Evolutionary conservation across 2,797 vertebrate genomes (phyloP).

Genomic region (Hirundo rustica): DNA sequence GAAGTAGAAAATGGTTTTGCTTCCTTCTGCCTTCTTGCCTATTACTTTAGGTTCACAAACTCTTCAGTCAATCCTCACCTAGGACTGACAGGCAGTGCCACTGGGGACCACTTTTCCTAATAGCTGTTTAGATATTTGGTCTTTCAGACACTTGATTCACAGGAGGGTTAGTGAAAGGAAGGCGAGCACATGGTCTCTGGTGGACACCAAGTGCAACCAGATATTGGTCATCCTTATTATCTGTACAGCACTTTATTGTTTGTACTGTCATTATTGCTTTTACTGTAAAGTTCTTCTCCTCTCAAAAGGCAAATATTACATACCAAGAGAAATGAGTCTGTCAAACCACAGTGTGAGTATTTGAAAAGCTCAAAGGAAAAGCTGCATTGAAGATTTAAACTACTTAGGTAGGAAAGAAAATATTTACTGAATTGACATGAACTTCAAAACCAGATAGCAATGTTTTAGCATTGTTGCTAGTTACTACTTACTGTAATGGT

Average conservation of each 20-base stretch:
- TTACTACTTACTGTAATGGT: not conserved
- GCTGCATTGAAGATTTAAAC: not conserved
- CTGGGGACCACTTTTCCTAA: not conserved
- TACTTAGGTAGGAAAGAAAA: not conserved
- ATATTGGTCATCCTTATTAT: not conserved
- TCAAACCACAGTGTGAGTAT: not conserved
- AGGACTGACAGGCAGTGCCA: not conserved
- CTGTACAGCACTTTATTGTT: not conserved
- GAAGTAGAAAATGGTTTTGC: not conserved
- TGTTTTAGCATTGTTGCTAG: not conserved
- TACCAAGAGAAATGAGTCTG: not conserved
- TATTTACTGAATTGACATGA: not conserved
- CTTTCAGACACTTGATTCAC: not conserved
- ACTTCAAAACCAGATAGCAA: not conserved
- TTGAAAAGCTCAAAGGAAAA: not conserved
- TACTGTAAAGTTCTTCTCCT: not conserved
- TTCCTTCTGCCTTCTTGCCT: slow-evolving; percentile 11
- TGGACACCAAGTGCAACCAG: not conserved
- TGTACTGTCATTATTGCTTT: not conserved
- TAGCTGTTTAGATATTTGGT: not conserved
- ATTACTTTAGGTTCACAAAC: slow-evolving; percentile 17
- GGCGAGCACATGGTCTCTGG: not conserved
- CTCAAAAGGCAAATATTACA: not conserved
- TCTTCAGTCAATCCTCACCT: not conserved
- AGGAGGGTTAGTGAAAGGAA: not conserved